Percentiles rank a stretch among this genome's conserved stretches.
These are phyloP conservation scores for Ceratina australensis DNA, from an alignment of 1,140 invertebrate genomes.

Conservation along the genomic window DNA sequence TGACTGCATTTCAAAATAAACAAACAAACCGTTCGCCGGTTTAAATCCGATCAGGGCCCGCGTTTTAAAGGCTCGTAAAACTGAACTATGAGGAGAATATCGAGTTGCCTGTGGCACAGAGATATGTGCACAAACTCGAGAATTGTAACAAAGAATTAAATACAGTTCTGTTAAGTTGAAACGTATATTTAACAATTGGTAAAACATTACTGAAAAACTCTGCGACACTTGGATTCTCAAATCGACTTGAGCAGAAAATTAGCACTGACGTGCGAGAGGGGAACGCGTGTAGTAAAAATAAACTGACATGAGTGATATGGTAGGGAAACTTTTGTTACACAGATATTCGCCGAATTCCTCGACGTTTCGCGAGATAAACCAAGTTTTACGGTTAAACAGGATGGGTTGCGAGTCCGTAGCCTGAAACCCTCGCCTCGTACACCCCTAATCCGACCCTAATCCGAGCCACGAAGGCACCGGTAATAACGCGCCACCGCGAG, in stretches of 20 bases:
- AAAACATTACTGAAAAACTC: too few relatives aligned
- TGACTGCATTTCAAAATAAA: neutral
- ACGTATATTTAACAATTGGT: too few relatives aligned
- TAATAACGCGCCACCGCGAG: constrained; percentile 42
- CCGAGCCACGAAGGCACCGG: constrained; percentile 10
- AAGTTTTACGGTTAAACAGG: neutral
- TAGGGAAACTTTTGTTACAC: neutral
- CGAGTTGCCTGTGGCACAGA: neutral
- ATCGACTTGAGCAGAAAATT: too few relatives aligned
- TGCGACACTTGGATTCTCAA: too few relatives aligned
- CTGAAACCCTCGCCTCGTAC: neutral
- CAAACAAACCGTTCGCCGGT: neutral
- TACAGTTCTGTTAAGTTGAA: too few relatives aligned
- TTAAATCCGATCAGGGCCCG: neutral
- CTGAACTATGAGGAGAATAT: neutral
- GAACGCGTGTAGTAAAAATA: too few relatives aligned
- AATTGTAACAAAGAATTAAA: too few relatives aligned
- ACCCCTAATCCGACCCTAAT: constrained; percentile 40
- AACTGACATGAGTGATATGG: too few relatives aligned
- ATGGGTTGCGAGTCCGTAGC: neutral
- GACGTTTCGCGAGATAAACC: neutral
- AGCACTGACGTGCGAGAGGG: too few relatives aligned
- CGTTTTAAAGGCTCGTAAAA: neutral
- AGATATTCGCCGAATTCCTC: neutral
- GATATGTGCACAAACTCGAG: too few relatives aligned